Percentiles rank a stretch among this genome's conserved stretches.
These are phyloP conservation scores for Oenanthe melanoleuca DNA, from an alignment of 2,113 vertebrate genomes.

Conservation along the genomic window DNA sequence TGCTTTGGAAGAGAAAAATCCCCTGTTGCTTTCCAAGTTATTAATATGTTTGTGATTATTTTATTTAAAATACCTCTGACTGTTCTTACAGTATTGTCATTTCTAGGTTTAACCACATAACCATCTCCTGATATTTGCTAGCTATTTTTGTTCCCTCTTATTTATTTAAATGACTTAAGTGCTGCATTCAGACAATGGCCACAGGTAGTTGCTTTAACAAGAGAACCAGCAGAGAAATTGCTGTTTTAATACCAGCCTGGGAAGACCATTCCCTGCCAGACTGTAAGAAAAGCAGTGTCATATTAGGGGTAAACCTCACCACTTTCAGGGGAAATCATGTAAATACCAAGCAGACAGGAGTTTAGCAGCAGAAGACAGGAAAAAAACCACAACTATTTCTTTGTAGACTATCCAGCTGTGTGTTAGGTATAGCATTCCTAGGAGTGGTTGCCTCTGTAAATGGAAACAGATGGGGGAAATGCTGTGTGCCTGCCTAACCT, in stretches of 20 bases:
- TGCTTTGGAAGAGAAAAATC: constrained; percentile 31
- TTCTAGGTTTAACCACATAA: not conserved
- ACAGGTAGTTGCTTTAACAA: constrained; percentile 36
- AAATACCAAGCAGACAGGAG: constrained; percentile 60
- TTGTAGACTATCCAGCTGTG: constrained; percentile 59
- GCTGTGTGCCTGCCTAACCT: constrained; percentile 35
- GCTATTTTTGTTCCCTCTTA: constrained; percentile 15
- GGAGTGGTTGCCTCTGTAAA: constrained; percentile 56
- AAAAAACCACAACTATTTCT: constrained; percentile 73
- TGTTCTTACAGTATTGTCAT: not conserved
- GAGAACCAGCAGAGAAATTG: not conserved
- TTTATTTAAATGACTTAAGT: constrained; percentile 33
- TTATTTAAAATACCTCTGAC: not conserved
- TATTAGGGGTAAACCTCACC: constrained; percentile 65
- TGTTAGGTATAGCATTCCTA: constrained; percentile 40
- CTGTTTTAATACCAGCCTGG: constrained; percentile 37
- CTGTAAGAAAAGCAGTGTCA: constrained; percentile 44
- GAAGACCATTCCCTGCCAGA: constrained; percentile 44
- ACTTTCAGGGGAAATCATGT: constrained; percentile 67
- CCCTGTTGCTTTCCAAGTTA: not conserved
- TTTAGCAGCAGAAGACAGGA: constrained; percentile 37
- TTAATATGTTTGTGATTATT: constrained; percentile 22
- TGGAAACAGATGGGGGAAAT: constrained; percentile 45
- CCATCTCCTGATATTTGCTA: not conserved
- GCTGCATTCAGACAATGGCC: constrained; percentile 20